Evolutionary conservation across 2,888 invertebrate species (phyloP), one percentile per base, ranked within the genome.

Genomic region (Xestoiulus laeticollis): DNA sequence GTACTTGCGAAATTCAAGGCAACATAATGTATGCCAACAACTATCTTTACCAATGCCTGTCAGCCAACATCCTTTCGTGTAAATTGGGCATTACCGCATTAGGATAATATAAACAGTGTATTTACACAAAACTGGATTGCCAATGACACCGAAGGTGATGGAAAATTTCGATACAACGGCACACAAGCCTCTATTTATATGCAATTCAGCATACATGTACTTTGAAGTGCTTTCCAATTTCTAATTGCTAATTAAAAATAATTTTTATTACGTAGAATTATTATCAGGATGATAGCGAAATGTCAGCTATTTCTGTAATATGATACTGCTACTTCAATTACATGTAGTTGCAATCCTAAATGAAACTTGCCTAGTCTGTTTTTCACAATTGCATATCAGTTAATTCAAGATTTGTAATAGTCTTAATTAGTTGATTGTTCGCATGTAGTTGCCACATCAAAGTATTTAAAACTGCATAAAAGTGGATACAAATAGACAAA

Each of bases 71-170:
- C 2, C 38, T 38, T 38, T 38, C 38, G 38, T 38, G 38, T 38
- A 38, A 38, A 38, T 38, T 38, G 38, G 38, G 6, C 8, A 8
- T 38, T 5, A 48, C 14, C 48, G 43, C 8, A 38, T 38, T 8
- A 14, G 14, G 14, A 48, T 48, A 3, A 48, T 14, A 48, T 48
- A 48, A 48, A 48, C 48, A 16, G 48, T 8, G 48, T 48, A 12
- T 48, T 4, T 16, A 48, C 48, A 3, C 48, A 6, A 48, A 48
- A 48, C 48, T 48, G 48, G 48, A 48, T 78, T 78, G 30, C 26
- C 78, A 78, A 78, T 78, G 78, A 78, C 78, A 30, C 78, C 78
- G 30, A 30, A 78, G 78, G 78, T 78, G 30, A 78, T 78, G 78
- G 78, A 78, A 78, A 78, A 78, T 78, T 78, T 16, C 30, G 78